phyloP scores from a whole-genome alignment of 2,797 vertebrate species.

The Cirrhinus molitorella region DNA sequence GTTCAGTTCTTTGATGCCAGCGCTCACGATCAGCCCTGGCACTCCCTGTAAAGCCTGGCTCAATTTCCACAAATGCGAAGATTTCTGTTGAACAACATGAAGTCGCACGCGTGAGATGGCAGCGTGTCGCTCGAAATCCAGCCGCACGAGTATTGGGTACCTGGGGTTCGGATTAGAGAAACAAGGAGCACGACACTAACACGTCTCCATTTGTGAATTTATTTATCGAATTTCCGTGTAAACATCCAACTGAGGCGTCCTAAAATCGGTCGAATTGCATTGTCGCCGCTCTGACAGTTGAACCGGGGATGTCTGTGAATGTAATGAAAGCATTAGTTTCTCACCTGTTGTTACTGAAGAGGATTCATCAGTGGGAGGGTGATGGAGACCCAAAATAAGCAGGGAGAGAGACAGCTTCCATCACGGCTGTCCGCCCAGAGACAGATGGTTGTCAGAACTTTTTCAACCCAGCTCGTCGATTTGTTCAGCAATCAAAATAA shows the following conservation, averaged over 20 bases:
- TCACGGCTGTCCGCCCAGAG: constrained; percentile 44
- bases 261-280: neutral
- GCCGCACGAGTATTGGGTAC: neutral
- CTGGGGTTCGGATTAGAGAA: neutral
- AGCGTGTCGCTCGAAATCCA: constrained; percentile 16
- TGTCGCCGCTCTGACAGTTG: constrained; percentile 24
- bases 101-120: neutral
- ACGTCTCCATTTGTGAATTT: constrained; percentile 25
- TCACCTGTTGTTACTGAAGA: constrained; percentile 69
- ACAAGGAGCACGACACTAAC: constrained; percentile 7
- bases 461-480: constrained; percentile 46
- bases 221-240: constrained; percentile 3
- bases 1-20: constrained; percentile 54
- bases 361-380: constrained; percentile 58
- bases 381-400: constrained; percentile 51
- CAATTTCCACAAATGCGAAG: constrained; percentile 27
- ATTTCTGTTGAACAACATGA: constrained; percentile 34
- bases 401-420: constrained; percentile 44
- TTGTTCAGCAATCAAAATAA: constrained; percentile 50
- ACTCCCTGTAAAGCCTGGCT: constrained; percentile 56
- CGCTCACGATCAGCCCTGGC: constrained; percentile 49
- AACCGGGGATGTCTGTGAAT: constrained; percentile 26
- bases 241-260: neutral
- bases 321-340: constrained; percentile 55
- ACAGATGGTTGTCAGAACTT: constrained; percentile 58